phyloP scores from a whole-genome alignment of 1,140 invertebrate genomes.

The Leptinotarsa texana region DNA sequence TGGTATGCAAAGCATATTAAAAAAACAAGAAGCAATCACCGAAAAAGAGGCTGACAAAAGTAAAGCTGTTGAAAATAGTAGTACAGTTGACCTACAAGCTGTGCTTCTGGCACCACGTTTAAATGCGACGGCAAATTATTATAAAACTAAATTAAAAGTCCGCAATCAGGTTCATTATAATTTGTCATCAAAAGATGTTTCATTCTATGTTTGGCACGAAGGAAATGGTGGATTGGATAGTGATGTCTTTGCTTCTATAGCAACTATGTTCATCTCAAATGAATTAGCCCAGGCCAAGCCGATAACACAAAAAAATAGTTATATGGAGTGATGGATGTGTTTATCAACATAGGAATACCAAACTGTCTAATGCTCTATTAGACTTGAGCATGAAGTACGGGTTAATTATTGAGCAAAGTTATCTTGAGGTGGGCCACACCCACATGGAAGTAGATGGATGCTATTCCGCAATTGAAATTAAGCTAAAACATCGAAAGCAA shows the following conservation, averaged over 20 bases:
- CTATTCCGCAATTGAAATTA: conserved; percentile 18
- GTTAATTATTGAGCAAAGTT: conserved; percentile 24
- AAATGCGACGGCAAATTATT: conserved; percentile 47
- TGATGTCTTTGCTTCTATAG: conserved; percentile 30
- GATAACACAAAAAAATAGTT: conserved; percentile 14
- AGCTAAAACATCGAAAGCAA: neutral
- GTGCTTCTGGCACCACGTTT: conserved; percentile 44
- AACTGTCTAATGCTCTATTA: conserved; percentile 30
- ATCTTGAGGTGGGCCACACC: conserved; percentile 25
- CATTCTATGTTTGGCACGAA: conserved; percentile 47
- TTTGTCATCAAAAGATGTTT: conserved; percentile 35
- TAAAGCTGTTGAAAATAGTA: conserved; percentile 14
- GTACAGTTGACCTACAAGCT: conserved; percentile 47
- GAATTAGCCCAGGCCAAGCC: conserved; percentile 10
- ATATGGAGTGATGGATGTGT: conserved; percentile 33
- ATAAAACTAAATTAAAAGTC: conserved; percentile 49
- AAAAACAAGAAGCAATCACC: conserved; percentile 33
- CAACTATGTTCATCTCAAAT: conserved; percentile 17
- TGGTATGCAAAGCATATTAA: conserved; percentile 6
- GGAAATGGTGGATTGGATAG: conserved; percentile 28
- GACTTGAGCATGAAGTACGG: conserved; percentile 25
- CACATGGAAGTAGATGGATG: conserved; percentile 28
- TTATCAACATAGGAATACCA: conserved; percentile 35
- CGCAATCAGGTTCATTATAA: conserved; percentile 50
- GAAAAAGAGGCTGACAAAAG: conserved; percentile 44